Percentiles rank a stretch among this genome's conserved stretches.
Conservation (phyloP, 2,888 invertebrate species). For the Diarsia mendica region DNA sequence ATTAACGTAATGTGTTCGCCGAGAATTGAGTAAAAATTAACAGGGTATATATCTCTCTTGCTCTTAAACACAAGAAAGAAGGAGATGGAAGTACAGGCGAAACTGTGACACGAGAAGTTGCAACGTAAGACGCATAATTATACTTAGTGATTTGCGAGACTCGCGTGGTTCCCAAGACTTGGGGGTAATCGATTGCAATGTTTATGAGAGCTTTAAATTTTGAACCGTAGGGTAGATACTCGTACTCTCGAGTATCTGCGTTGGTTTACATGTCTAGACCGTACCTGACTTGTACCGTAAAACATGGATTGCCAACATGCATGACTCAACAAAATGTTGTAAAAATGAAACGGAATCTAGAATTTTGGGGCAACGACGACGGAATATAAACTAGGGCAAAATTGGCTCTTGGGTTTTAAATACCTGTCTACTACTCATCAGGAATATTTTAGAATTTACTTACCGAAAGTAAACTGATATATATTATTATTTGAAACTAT, state of each 20-base stretch:
- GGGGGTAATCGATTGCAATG: conserved; percentile 75
- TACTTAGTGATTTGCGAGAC: conserved; percentile 70
- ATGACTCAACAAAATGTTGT: conserved; percentile 33
- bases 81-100: conserved; percentile 41
- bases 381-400: background rate
- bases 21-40: conserved; percentile 79
- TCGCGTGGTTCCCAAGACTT: conserved; percentile 68
- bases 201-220: conserved; percentile 78
- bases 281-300: conserved; percentile 44
- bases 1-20: conserved; percentile 79
- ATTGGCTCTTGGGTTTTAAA: conserved; percentile 5
- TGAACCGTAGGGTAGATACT: conserved; percentile 60
- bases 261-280: conserved; percentile 56
- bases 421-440: background rate
- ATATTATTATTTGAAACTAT: background rate
- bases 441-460: background rate
- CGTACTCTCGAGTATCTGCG: conserved; percentile 15
- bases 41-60: conserved; percentile 56
- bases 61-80: conserved; percentile 47
- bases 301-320: conserved; percentile 50
- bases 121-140: conserved; percentile 63
- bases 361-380: conserved; percentile 27
- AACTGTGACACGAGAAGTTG: conserved; percentile 53
- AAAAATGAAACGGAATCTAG: conserved; percentile 21
- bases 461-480: background rate